Evolutionary conservation across 2,888 invertebrate species (phyloP), one percentile per base, ranked within the genome.

Genomic region (Diplazon laetatorius): DNA sequence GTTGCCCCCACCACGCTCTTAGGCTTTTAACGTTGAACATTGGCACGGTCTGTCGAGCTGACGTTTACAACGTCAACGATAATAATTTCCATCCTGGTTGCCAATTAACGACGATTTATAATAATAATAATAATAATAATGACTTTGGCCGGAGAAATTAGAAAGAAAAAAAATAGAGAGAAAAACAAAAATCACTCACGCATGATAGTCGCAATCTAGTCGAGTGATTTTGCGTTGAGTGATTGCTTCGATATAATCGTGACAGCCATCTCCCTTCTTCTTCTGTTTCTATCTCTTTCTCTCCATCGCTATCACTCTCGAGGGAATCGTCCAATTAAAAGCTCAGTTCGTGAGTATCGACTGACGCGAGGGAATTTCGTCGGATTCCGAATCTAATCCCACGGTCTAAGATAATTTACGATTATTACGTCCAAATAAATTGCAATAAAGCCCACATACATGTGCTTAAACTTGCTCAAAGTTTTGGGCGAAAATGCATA

Each of bases 281-380:
- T n/a, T n/a, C n/a, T n/a, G n/a, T n/a, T n/a, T n/a, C n/a, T n/a
- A n/a, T n/a, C n/a, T n/a, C n/a, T n/a, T n/a, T n/a, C n/a, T n/a
- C n/a, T n/a, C n/a, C n/a, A n/a, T n/a, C n/a, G n/a, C n/a, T n/a
- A n/a, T n/a, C n/a, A n/a, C n/a, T n/a, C n/a, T n/a, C n/a, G n/a
- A n/a, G 63, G 35, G 42, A 14, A 71, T 71, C 52, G 76, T 76
- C 65, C 76, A 76, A 76, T 76, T 76, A 70, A 71, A 60, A 71
- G 59, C 25, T 60, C 52, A 46, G 66, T 71, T 66, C 30, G 25
- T 44, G 44, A 66, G 35, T 35, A 66, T 66, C 39, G n/a, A 35
- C 20, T 39, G 52, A 50, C 5, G 44, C 16, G 25, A 20, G 44
- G 25, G 12, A 35, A 60, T 46, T 12, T 6, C 3, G 20, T 12